phyloP scores from a whole-genome alignment of 1,140 invertebrate genomes.

The Pseudoatta argentina region DNA sequence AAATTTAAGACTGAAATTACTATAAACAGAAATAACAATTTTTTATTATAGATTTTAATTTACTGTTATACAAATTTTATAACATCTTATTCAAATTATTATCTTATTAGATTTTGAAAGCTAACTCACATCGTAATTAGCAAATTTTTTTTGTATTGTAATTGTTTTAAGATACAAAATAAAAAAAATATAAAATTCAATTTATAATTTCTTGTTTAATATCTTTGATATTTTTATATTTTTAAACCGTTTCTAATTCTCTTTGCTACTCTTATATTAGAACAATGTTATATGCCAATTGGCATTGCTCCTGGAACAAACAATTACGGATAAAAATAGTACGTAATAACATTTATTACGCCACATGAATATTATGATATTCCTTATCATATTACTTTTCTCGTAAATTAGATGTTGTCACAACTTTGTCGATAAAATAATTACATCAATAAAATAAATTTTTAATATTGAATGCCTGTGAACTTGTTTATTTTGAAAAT shows the following conservation, averaged over 20 bases:
- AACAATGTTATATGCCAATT: slow-evolving; percentile 10
- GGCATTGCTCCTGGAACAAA: background rate
- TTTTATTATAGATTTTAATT: background rate
- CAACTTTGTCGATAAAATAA: too few relatives aligned
- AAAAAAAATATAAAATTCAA: background rate
- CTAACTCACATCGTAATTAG: background rate
- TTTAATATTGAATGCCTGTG: background rate
- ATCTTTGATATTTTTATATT: background rate
- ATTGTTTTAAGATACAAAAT: too few relatives aligned
- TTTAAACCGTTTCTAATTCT: background rate
- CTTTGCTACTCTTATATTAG: background rate
- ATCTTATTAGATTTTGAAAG: background rate
- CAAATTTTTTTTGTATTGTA: too few relatives aligned
- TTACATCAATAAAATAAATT: background rate
- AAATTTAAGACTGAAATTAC: background rate
- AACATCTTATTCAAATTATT: background rate
- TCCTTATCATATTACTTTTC: background rate
- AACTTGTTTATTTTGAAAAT: background rate
- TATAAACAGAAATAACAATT: background rate
- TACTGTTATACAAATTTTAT: background rate
- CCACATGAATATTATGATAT: background rate
- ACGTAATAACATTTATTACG: background rate
- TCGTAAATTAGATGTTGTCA: background rate
- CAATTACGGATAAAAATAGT: background rate
- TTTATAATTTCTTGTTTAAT: background rate